Base-by-base conservation (phyloP, 1,140 invertebrate genomes). In the Lepidostoma basale region DNA sequence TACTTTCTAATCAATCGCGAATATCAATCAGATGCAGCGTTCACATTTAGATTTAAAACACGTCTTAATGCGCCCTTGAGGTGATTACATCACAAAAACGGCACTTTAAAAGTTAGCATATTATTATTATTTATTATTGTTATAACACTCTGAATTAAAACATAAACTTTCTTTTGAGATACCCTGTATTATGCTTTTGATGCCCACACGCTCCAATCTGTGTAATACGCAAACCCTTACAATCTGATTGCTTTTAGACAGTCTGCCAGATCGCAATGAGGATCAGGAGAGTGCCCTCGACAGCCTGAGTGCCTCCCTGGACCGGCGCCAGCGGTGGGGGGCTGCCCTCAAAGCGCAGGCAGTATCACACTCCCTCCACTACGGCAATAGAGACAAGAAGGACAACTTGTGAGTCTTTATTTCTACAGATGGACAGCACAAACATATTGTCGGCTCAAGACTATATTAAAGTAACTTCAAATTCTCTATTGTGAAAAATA, bases 241-340 rank as follows among this genome's bases (percentile, higher is more conserved):
- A 28, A 3, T 59, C 12, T 44, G 33, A 16, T 45, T n/a, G 9
- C 54, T 62, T 40, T 16, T 23, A 66, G 68, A 63, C 10, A 54
- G 33, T 28, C 40, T 23, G 8, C 45, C 25, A 5, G 14, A 39
- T 16, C 18, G 40, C 12, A 22, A 44, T 3, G 36, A 33, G 18
- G 42, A 36, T 3, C 40, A 14, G 6, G 30, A 62, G 12, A 44
- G 30, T 20, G 62, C 68, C 3, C 28, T 49, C 22, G 25, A 39
- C 20, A 52, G 49, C 33, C 56, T 70, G 14, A 25, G 23, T 23
- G 16, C 47, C n/a, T 40, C 62, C 0, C 58, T 62, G 14, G 56
- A 66, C n/a, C 8, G 20, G 26, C 62, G 64, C 12, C 20, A 36
- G 18, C 68, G 58, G 3, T 70, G 68, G 68, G 64, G 58, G 12